Conservation (phyloP, 2,797 vertebrate genomes). For the Allobates femoralis region DNA sequence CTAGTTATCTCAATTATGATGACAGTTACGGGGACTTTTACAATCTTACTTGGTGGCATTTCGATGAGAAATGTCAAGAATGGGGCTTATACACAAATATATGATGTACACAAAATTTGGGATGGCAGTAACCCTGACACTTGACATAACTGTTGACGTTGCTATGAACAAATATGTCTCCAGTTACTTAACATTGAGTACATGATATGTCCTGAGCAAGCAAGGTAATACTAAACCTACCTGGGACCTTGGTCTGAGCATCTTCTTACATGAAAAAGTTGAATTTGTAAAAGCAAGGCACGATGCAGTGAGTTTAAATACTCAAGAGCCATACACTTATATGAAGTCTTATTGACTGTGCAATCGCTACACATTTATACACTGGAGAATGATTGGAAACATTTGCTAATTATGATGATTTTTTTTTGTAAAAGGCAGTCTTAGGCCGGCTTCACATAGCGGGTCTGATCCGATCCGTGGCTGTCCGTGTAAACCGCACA, state of each 20-base stretch:
- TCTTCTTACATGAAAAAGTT: not conserved
- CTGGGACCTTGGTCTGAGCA: not conserved
- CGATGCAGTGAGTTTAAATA: too few relatives aligned
- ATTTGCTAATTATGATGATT: too few relatives aligned
- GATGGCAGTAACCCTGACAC: not conserved
- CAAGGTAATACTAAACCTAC: too few relatives aligned
- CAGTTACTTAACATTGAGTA: not conserved
- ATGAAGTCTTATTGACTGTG: too few relatives aligned
- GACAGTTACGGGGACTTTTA: not conserved
- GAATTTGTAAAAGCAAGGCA: too few relatives aligned
- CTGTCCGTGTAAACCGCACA: too few relatives aligned
- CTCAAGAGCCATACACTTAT: too few relatives aligned
- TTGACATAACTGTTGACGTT: not conserved
- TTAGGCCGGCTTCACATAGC: too few relatives aligned
- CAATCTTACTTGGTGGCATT: not conserved
- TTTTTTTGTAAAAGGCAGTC: too few relatives aligned
- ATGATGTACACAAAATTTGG: not conserved
- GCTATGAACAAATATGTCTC: not conserved
- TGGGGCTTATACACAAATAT: not conserved
- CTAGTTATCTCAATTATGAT: not conserved
- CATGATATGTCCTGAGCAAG: not conserved
- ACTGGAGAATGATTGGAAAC: too few relatives aligned
- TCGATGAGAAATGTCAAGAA: not conserved
- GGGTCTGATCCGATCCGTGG: too few relatives aligned
- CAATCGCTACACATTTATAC: too few relatives aligned